A percentile compares a stretch with the other conserved stretches of the same genome.
phyloP scores from a whole-genome alignment of 2,797 vertebrate species.

The Chelonia mydas region DNA sequence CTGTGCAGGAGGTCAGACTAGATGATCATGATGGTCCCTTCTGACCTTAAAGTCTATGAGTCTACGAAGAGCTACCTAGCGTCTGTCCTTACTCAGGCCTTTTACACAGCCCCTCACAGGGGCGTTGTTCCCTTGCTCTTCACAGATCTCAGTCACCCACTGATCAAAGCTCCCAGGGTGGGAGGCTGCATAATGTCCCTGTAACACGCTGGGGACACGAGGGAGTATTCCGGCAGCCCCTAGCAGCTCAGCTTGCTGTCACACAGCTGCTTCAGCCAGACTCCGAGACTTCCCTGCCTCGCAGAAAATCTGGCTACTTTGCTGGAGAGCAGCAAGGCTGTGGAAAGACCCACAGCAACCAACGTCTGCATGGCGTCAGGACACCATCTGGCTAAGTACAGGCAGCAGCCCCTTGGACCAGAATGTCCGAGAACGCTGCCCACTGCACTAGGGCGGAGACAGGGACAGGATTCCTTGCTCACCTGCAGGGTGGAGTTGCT shows the following conservation, averaged over 20 bases:
- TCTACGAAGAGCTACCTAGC: not conserved
- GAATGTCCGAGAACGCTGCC: not conserved
- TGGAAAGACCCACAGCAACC: not conserved
- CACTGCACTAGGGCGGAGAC: fast-evolving
- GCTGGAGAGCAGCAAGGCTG: not conserved
- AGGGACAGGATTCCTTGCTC: not conserved
- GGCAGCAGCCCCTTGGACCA: not conserved
- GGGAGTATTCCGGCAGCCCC: not conserved
- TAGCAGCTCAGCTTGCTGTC: not conserved
- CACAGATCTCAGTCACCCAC: not conserved
- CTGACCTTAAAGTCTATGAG: too few relatives aligned
- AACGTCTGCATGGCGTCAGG: not conserved
- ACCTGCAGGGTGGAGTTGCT: fast-evolving
- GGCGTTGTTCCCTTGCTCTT: not conserved
- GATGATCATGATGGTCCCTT: too few relatives aligned
- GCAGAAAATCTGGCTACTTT: not conserved
- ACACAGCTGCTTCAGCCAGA: not conserved
- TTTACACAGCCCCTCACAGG: not conserved
- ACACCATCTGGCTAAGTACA: not conserved
- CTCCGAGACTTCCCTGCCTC: not conserved
- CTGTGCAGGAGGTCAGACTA: too few relatives aligned
- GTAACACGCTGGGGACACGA: fast-evolving
- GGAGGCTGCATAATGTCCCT: not conserved
- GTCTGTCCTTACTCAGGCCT: slow-evolving; percentile 16
- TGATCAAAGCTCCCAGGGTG: not conserved